Percentiles rank a stretch among this genome's conserved stretches.
Conservation (phyloP, 2,797 vertebrate genomes). For the Halcyon smyrnensis region DNA sequence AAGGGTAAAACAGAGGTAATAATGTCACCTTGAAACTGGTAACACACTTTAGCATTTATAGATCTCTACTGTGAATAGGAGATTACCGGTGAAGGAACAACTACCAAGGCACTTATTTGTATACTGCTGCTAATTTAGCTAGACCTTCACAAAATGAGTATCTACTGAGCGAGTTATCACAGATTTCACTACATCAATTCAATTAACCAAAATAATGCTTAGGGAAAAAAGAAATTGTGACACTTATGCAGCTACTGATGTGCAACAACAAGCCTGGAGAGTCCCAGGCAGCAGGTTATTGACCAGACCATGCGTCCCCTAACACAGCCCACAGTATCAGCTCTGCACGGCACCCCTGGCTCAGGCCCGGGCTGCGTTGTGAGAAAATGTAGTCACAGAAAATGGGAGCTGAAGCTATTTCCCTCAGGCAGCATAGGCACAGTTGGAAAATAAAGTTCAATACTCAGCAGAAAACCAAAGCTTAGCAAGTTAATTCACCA, state of each 20-base stretch:
- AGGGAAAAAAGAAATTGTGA: background rate
- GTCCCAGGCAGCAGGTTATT: background rate
- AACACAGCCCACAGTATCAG: background rate
- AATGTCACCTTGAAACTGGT: background rate
- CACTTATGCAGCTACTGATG: background rate
- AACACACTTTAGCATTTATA: background rate
- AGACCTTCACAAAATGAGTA: background rate
- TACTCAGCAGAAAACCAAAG: constrained; percentile 19
- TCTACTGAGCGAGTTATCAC: background rate
- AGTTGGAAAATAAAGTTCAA: constrained; percentile 8
- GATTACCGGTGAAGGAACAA: background rate
- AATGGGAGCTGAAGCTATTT: background rate
- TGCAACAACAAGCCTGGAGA: background rate
- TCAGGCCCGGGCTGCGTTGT: rapidly evolving
- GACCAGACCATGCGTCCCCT: background rate
- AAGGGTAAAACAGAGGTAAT: background rate
- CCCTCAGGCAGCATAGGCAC: background rate
- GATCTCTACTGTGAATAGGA: background rate
- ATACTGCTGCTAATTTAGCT: background rate
- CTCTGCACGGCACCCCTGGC: background rate
- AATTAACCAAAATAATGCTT: background rate
- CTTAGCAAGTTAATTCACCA: constrained; percentile 37
- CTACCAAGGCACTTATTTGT: background rate
- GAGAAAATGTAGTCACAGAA: rapidly evolving
- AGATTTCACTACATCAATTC: background rate